Percentiles rank a stretch among this genome's conserved stretches.
Conservation (phyloP, 1,140 invertebrate species). For the Copidosoma floridanum region DNA sequence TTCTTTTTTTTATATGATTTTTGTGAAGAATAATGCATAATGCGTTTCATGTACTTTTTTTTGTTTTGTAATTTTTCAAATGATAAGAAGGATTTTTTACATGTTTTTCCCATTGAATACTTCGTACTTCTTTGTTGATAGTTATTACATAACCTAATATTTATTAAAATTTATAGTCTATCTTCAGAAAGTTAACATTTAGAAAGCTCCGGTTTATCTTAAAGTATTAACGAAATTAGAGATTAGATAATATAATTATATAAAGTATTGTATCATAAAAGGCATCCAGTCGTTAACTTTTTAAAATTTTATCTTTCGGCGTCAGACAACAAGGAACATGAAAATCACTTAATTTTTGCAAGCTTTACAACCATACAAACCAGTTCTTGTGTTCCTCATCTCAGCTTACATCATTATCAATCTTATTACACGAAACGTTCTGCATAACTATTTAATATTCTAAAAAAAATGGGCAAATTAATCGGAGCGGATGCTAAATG, state of each 20-base stretch:
- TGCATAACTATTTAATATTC: not conserved
- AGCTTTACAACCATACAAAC: not conserved
- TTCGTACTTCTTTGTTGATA: not conserved
- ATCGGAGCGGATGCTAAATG: not conserved
- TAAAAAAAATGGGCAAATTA: not conserved
- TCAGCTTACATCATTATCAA: not conserved
- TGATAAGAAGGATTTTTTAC: too few species aligned
- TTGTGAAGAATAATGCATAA: too few species aligned
- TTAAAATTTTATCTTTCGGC: not conserved
- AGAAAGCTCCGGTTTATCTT: too few species aligned
- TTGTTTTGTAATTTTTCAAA: too few species aligned
- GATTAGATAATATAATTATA: not conserved
- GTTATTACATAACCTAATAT: too few species aligned
- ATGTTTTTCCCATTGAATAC: conserved; percentile 31
- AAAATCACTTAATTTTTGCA: not conserved
- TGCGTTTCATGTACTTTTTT: too few species aligned
- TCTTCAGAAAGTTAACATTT: too few species aligned
- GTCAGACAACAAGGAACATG: not conserved
- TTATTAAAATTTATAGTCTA: too few species aligned
- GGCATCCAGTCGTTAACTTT: not conserved
- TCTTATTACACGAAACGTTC: not conserved
- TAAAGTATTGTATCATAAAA: not conserved
- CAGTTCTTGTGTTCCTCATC: not conserved
- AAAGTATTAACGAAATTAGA: too few species aligned
- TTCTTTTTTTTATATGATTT: too few species aligned